These are phyloP conservation scores for Drosophila basisetae DNA, from an alignment of 2,888 invertebrate genomes.

Conservation along the genomic window DNA sequence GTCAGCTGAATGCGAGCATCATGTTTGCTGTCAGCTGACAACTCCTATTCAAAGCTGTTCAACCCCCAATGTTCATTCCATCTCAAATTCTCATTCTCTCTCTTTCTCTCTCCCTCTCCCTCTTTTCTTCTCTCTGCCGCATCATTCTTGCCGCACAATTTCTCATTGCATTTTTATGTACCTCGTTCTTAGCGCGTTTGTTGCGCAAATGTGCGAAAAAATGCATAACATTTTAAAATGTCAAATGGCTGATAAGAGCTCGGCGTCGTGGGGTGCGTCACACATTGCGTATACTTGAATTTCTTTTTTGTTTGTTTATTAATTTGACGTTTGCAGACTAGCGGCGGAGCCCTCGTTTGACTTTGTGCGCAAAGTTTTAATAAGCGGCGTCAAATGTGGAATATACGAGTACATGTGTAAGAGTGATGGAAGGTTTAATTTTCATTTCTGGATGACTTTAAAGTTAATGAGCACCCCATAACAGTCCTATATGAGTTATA, in stretches of 20 bases:
- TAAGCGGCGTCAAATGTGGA: slow-evolving; percentile 41
- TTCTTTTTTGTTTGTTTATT: slow-evolving; percentile 46
- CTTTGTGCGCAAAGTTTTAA: slow-evolving; percentile 48
- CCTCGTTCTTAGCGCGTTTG: slow-evolving; percentile 42
- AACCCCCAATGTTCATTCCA: not conserved
- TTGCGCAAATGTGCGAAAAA: slow-evolving; percentile 61
- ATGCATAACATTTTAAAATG: slow-evolving; percentile 65
- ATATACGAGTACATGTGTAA: not conserved
- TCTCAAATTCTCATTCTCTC: not conserved
- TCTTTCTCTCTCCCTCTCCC: not conserved
- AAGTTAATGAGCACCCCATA: slow-evolving; percentile 22
- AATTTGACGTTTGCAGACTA: slow-evolving; percentile 46
- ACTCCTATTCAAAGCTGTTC: slow-evolving; percentile 13
- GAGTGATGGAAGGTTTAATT: slow-evolving; percentile 2
- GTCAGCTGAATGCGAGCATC: slow-evolving; percentile 18
- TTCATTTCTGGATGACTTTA: slow-evolving; percentile 15
- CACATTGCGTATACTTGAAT: slow-evolving; percentile 49
- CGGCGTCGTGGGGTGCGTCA: slow-evolving; percentile 19
- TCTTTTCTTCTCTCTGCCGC: not conserved
- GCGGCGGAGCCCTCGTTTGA: slow-evolving; percentile 8
- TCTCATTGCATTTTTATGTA: slow-evolving; percentile 56
- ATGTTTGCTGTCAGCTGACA: slow-evolving; percentile 40
- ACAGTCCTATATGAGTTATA: not conserved
- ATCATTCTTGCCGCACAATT: slow-evolving; percentile 38
- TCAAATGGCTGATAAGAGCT: slow-evolving; percentile 59